These are phyloP conservation scores for Desmophyllum pertusum DNA, from an alignment of 92 coral and sea anemone genomes.

Conservation along the genomic window DNA sequence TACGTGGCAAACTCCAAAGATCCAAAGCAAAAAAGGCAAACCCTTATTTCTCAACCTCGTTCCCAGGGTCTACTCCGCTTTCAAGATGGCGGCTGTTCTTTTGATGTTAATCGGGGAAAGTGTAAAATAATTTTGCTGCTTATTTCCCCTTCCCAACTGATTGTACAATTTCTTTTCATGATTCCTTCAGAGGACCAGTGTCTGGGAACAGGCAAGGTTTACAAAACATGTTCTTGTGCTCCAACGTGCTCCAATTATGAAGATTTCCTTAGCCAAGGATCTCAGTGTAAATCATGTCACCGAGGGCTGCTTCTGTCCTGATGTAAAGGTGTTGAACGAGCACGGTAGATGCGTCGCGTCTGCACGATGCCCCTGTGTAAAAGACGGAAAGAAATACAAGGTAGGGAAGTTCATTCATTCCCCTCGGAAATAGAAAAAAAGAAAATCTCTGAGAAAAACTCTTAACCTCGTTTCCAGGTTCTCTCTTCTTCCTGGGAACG, in stretches of 20 bases:
- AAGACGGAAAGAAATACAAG: constrained; percentile 45
- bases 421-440: background rate
- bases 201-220: constrained; percentile 46
- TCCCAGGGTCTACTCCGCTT: too few relatives aligned
- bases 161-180: background rate
- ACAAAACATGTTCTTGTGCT: constrained; percentile 44
- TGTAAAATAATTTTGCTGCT: background rate
- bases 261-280: constrained; percentile 7
- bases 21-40: too few relatives aligned
- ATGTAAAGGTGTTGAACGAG: constrained; percentile 33
- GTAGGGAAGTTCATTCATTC: constrained; percentile 34
- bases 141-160: background rate
- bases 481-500: too few relatives aligned
- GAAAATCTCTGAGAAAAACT: too few relatives aligned
- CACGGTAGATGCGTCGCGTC: constrained; percentile 59
- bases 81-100: too few relatives aligned
- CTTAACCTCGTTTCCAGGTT: too few relatives aligned
- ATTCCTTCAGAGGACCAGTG: constrained; percentile 68
- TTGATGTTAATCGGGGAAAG: too few relatives aligned
- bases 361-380: constrained; percentile 46
- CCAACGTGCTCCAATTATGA: constrained; percentile 55
- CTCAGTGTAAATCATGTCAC: constrained; percentile 18
- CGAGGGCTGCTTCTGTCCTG: constrained; percentile 80
- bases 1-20: too few relatives aligned
- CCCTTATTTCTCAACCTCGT: too few relatives aligned